phyloP scores from a whole-genome alignment of 2,888 invertebrate species.

The Tenthredo notha region DNA sequence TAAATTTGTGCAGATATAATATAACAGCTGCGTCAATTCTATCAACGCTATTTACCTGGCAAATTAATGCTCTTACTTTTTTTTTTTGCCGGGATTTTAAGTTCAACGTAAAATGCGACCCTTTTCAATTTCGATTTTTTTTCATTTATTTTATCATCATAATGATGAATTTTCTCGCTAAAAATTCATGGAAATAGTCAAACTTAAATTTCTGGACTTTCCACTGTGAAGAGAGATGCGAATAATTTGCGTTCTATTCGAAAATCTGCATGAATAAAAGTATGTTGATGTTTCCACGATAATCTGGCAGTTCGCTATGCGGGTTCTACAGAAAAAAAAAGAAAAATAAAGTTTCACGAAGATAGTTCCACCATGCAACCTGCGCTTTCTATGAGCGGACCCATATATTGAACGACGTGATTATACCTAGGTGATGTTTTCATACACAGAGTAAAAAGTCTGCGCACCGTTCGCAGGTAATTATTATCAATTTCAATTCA shows the following conservation, averaged over 20 bases:
- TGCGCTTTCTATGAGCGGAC: slow-evolving; percentile 2
- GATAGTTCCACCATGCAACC: slow-evolving; percentile 11
- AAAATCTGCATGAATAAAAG: background rate
- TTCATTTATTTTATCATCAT: background rate
- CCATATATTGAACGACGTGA: background rate
- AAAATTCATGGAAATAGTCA: background rate
- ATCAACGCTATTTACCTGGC: background rate
- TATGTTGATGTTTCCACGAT: slow-evolving; percentile 7
- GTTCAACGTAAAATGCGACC: background rate
- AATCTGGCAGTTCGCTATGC: background rate
- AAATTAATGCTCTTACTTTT: background rate
- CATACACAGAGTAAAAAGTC: background rate
- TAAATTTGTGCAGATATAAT: background rate
- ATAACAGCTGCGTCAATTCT: background rate
- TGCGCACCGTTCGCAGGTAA: background rate
- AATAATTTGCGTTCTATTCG: background rate
- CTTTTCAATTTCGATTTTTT: background rate
- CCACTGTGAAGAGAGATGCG: background rate
- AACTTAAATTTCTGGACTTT: background rate
- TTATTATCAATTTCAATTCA: background rate
- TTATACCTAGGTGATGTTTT: background rate
- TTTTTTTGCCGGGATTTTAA: background rate
- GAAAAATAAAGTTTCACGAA: background rate
- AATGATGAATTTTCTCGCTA: background rate
- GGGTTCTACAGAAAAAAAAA: background rate